Evolutionary conservation across 2,888 invertebrate genomes (phyloP).

Genomic region (Peribatodes rhomboidaria): DNA sequence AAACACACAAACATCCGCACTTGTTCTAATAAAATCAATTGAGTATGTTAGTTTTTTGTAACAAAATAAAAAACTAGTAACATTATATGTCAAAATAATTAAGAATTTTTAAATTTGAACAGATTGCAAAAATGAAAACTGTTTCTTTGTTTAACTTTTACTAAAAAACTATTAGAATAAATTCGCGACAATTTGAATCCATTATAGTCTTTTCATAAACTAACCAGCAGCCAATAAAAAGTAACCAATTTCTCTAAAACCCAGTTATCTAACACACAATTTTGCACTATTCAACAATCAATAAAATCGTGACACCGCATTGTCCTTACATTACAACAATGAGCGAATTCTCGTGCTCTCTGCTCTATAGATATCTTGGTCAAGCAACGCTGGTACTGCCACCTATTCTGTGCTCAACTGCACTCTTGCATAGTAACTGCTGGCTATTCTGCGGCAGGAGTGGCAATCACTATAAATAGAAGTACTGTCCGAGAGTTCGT

Average conservation of each 20-base stretch:
- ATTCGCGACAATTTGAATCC: not conserved
- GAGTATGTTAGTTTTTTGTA: too few species aligned
- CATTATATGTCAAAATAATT: too few species aligned
- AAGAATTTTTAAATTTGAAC: too few species aligned
- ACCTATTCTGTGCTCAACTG: constrained; percentile 3
- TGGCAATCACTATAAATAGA: constrained; percentile 77
- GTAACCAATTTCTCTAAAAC: not conserved
- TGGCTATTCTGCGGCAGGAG: constrained; percentile 23
- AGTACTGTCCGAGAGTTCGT: constrained; percentile 58
- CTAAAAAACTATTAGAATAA: not conserved
- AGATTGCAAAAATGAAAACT: too few species aligned
- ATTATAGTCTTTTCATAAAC: not conserved
- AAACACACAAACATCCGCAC: too few species aligned
- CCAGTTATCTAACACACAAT: constrained; percentile 18
- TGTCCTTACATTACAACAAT: constrained; percentile 36
- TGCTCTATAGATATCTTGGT: constrained; percentile 64
- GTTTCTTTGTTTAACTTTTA: too few species aligned
- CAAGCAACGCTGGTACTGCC: constrained; percentile 3
- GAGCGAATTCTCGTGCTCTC: constrained; percentile 37
- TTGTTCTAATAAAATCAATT: too few species aligned
- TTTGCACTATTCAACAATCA: constrained; percentile 27
- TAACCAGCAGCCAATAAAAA: not conserved
- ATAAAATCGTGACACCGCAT: constrained; percentile 51
- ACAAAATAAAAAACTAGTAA: too few species aligned
- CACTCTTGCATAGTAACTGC: constrained; percentile 28